Conservation (phyloP, 2,797 vertebrate genomes). For the Vultur gryphus region DNA sequence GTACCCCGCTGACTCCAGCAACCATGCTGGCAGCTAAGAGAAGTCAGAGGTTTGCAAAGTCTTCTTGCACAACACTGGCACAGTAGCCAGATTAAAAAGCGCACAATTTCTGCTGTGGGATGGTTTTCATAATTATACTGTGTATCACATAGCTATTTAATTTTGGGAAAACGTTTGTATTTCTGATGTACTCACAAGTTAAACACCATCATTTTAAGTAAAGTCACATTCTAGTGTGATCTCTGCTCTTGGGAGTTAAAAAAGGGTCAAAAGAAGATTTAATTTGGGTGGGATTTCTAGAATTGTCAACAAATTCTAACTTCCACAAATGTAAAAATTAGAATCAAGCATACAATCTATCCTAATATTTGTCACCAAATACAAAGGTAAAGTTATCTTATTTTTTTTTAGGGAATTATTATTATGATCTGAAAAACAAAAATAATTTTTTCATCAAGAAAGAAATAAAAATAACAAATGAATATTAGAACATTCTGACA, state of each 20-base stretch:
- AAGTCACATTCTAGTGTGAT: not conserved
- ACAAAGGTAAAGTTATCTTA: not conserved
- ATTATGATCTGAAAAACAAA: not conserved
- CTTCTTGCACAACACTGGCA: not conserved
- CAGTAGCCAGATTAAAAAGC: not conserved
- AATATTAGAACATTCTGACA: not conserved
- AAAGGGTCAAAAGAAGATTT: not conserved
- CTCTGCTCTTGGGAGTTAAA: not conserved
- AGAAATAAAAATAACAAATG: not conserved
- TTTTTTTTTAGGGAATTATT: not conserved
- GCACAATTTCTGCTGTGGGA: not conserved
- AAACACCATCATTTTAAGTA: not conserved
- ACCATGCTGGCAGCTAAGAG: not conserved
- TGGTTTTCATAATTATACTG: not conserved
- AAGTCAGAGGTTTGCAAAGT: not conserved
- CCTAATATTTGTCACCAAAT: not conserved
- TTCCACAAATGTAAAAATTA: not conserved
- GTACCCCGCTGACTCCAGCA: not conserved
- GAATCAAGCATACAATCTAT: not conserved
- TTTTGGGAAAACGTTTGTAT: not conserved
- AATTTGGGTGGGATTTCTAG: not conserved
- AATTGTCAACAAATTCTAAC: not conserved
- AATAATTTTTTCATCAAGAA: not conserved
- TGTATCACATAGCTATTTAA: not conserved
- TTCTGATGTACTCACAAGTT: not conserved